These are phyloP conservation scores for Laothoe populi DNA, from an alignment of 2,888 invertebrate species.

Conservation along the genomic window DNA sequence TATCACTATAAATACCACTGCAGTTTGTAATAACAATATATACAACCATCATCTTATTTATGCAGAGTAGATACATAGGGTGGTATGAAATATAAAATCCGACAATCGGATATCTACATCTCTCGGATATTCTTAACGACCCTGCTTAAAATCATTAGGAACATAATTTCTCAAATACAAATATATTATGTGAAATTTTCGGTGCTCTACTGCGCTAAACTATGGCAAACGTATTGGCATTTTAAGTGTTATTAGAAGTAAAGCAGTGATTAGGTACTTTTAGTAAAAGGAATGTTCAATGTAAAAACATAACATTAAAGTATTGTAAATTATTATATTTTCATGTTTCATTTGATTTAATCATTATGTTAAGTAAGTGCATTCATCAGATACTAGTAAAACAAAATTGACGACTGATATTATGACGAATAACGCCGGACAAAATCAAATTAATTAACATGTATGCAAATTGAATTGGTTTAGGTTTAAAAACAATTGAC, in stretches of 20 bases:
- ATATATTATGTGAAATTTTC: neutral
- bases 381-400: too few species aligned
- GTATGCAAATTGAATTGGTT: too few species aligned
- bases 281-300: constrained; percentile 13
- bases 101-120: neutral
- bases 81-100: neutral
- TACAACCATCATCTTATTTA: constrained; percentile 50
- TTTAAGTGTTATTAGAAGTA: constrained; percentile 33
- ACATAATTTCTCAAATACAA: constrained; percentile 12
- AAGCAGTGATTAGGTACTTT: neutral
- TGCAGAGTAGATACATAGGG: constrained; percentile 23
- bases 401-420: too few species aligned
- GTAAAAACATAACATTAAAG: neutral
- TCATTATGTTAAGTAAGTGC: too few species aligned
- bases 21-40: constrained; percentile 52
- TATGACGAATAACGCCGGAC: too few species aligned
- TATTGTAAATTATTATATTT: neutral
- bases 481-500: too few species aligned
- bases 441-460: too few species aligned
- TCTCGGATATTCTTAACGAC: neutral
- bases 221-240: constrained; percentile 37
- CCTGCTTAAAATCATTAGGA: constrained; percentile 11
- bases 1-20: constrained; percentile 54
- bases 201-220: constrained; percentile 31
- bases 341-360: too few species aligned